phyloP scores from a whole-genome alignment of 2,113 vertebrate species.

The Gracilinanus agilis region DNA sequence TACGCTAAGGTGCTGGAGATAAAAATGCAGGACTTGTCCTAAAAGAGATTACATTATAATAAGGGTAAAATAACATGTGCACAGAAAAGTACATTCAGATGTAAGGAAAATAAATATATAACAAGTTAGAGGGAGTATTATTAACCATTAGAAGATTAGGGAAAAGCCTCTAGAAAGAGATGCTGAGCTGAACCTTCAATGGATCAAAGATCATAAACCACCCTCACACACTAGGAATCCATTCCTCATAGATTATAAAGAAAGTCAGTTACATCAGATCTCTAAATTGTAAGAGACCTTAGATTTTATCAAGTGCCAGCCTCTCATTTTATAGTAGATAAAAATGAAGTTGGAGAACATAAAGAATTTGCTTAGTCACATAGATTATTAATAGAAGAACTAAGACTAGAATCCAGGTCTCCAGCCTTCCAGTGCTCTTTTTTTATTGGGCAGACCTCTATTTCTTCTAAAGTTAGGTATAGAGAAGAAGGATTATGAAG shows the following conservation, averaged over 20 bases:
- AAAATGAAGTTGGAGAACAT: too few relatives aligned
- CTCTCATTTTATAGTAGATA: too few relatives aligned
- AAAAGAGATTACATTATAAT: neutral
- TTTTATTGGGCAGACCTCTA: neutral
- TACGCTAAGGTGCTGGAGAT: too few relatives aligned
- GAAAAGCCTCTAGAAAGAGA: neutral
- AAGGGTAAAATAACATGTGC: neutral
- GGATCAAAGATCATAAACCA: neutral
- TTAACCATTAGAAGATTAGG: neutral
- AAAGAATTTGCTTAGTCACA: too few relatives aligned
- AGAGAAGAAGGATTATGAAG: neutral
- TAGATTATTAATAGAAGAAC: too few relatives aligned
- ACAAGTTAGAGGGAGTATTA: too few relatives aligned
- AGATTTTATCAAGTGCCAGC: too few relatives aligned
- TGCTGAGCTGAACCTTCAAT: neutral
- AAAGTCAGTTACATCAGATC: too few relatives aligned
- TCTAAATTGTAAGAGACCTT: too few relatives aligned
- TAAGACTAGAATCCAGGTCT: neutral
- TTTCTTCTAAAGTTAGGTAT: neutral
- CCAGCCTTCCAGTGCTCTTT: neutral
- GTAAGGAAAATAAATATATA: too few relatives aligned
- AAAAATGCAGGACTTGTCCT: neutral
- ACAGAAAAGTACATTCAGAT: neutral
- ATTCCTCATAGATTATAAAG: neutral
- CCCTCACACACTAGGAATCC: too few relatives aligned